Conservation (phyloP, 2,888 invertebrate genomes). For the Labia minor region DNA sequence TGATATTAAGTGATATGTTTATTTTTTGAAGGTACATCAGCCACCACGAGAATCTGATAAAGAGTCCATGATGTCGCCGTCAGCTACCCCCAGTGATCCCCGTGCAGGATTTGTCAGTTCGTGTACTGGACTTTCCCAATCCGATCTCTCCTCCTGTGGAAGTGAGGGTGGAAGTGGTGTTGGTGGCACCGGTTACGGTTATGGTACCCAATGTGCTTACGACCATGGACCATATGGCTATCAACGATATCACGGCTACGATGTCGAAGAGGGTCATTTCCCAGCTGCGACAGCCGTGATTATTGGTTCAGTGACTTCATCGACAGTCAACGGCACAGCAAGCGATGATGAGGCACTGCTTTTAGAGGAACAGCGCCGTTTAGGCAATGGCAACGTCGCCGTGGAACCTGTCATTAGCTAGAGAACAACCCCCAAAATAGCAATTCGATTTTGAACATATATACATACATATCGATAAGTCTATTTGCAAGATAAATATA, state of each 20-base stretch:
- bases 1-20: background rate
- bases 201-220: background rate
- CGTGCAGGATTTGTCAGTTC: background rate
- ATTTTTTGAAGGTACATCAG: background rate
- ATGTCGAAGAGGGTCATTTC: background rate
- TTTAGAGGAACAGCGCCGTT: background rate
- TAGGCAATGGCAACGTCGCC: background rate
- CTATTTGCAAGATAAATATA: no score
- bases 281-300: background rate
- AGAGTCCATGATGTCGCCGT: background rate
- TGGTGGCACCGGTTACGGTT: background rate
- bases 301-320: background rate
- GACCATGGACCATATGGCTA: constrained; percentile 2
- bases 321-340: background rate
- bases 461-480: no score
- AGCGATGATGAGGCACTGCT: background rate
- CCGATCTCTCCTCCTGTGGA: background rate
- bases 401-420: background rate
- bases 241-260: background rate
- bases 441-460: no score
- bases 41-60: background rate
- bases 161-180: background rate
- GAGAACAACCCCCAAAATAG: background rate
- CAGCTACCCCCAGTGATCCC: background rate
- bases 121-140: background rate